phyloP scores from a whole-genome alignment of 2,888 invertebrate species.

The Acheta domesticus region DNA sequence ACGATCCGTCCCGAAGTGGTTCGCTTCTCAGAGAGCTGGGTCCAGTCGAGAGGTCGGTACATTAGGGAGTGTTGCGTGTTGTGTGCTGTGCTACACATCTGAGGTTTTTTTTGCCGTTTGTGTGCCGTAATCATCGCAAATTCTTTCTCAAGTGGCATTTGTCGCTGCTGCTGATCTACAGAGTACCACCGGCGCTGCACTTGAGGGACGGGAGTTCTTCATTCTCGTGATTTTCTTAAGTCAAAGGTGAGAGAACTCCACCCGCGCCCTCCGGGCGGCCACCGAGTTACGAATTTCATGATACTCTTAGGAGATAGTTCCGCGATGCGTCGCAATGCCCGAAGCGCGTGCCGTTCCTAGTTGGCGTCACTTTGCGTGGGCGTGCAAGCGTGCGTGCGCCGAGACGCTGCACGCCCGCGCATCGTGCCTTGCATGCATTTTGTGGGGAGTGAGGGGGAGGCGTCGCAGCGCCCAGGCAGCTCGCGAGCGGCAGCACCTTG shows the following conservation, averaged over 20 bases:
- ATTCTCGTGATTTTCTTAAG: background rate
- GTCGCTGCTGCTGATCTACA: background rate
- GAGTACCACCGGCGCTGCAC: background rate
- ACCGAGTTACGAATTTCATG: background rate
- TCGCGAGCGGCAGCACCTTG: no score
- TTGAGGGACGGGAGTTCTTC: background rate
- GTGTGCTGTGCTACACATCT: background rate
- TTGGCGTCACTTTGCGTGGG: background rate
- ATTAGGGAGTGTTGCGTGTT: background rate
- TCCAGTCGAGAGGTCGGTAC: conserved; percentile 3
- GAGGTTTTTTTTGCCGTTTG: background rate
- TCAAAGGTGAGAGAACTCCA: background rate
- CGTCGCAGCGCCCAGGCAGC: no score
- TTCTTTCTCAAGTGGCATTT: background rate
- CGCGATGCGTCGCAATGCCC: background rate
- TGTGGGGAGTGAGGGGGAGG: no score
- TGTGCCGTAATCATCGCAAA: background rate
- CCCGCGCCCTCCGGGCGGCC: background rate
- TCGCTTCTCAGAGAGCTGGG: background rate
- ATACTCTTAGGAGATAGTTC: no score
- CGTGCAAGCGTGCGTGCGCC: background rate
- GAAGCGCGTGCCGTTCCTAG: background rate
- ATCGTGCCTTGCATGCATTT: background rate
- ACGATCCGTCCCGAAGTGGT: conserved; percentile 6
- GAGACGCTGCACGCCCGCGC: background rate